These are phyloP conservation scores for Drosophila mauritiana DNA, from an alignment of 1,140 invertebrate species.

Conservation along the genomic window DNA sequence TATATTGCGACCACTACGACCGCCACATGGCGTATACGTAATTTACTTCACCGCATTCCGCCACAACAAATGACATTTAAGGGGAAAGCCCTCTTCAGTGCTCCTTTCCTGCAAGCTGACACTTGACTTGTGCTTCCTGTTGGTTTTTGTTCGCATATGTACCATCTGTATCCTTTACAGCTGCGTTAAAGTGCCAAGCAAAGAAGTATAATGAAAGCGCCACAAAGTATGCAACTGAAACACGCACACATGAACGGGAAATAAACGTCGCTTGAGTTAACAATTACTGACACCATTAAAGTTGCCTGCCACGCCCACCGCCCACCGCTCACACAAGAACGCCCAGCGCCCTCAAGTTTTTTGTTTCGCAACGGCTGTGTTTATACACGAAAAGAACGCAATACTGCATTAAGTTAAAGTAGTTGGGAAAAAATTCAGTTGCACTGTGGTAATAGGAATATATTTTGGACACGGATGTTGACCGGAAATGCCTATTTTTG, in stretches of 20 bases:
- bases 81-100: not conserved
- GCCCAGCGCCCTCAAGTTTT: conserved; percentile 34
- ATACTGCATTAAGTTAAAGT: not conserved
- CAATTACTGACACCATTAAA: conserved; percentile 83
- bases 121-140: conserved; percentile 71
- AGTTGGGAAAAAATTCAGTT: too few relatives aligned
- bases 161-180: conserved; percentile 65
- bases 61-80: conserved; percentile 47
- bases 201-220: conserved; percentile 76
- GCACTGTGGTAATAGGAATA: too few relatives aligned
- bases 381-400: conserved; percentile 23
- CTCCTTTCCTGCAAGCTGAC: conserved; percentile 34
- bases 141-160: conserved; percentile 47
- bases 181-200: conserved; percentile 71
- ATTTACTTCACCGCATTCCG: conserved; percentile 67
- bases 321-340: not conserved
- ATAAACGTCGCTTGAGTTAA: conserved; percentile 82
- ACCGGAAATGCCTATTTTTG: too few relatives aligned
- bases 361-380: conserved; percentile 59
- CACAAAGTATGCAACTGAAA: conserved; percentile 72
- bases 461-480: too few relatives aligned
- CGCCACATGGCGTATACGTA: conserved; percentile 74
- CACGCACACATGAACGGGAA: conserved; percentile 52
- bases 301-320: conserved; percentile 56
- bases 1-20: conserved; percentile 47